Percentiles rank a stretch among this genome's conserved stretches.
These are phyloP conservation scores for Dyspetes luteomarginatus DNA, from an alignment of 2,888 invertebrate genomes.

Conservation along the genomic window DNA sequence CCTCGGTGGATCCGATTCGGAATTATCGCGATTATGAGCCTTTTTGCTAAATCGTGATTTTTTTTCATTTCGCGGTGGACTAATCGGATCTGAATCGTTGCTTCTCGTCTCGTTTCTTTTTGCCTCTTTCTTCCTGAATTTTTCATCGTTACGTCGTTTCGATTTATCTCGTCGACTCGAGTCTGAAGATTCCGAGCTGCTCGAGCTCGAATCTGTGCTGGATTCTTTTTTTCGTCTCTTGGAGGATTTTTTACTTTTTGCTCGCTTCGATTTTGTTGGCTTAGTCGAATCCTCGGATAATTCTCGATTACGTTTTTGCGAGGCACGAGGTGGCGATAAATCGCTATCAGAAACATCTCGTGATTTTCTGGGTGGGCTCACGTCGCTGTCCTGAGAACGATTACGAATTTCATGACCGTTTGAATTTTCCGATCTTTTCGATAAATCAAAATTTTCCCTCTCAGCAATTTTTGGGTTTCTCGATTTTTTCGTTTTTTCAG, in stretches of 20 bases:
- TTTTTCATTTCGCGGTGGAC: too few species aligned
- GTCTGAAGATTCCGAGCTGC: slow-evolving; percentile 69
- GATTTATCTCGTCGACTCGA: slow-evolving; percentile 71
- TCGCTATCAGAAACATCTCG: slow-evolving; percentile 29
- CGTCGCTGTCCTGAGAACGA: slow-evolving; percentile 56
- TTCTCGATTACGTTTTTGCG: not conserved
- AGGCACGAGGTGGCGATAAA: slow-evolving; percentile 19
- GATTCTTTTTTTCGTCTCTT: slow-evolving; percentile 15
- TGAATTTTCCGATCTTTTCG: slow-evolving; percentile 54
- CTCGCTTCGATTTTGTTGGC: too few species aligned
- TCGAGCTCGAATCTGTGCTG: slow-evolving; percentile 6
- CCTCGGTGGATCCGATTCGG: slow-evolving; percentile 71
- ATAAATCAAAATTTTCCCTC: slow-evolving; percentile 67
- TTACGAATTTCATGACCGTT: slow-evolving; percentile 25
- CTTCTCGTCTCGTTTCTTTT: too few species aligned
- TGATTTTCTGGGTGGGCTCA: slow-evolving; percentile 58
- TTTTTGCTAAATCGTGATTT: slow-evolving; percentile 49
- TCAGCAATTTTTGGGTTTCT: slow-evolving; percentile 19
- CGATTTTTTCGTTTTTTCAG: slow-evolving; percentile 33
- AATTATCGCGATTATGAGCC: slow-evolving; percentile 34
- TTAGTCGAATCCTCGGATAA: not conserved
- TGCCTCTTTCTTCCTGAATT: slow-evolving; percentile 42
- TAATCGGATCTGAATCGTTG: too few species aligned
- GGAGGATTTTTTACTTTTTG: slow-evolving; percentile 22
- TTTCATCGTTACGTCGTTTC: slow-evolving; percentile 38